A percentile compares a stretch with the other conserved stretches of the same genome.
Conservation (phyloP, 2,113 vertebrate genomes). For the Oncorhynchus tshawytscha region DNA sequence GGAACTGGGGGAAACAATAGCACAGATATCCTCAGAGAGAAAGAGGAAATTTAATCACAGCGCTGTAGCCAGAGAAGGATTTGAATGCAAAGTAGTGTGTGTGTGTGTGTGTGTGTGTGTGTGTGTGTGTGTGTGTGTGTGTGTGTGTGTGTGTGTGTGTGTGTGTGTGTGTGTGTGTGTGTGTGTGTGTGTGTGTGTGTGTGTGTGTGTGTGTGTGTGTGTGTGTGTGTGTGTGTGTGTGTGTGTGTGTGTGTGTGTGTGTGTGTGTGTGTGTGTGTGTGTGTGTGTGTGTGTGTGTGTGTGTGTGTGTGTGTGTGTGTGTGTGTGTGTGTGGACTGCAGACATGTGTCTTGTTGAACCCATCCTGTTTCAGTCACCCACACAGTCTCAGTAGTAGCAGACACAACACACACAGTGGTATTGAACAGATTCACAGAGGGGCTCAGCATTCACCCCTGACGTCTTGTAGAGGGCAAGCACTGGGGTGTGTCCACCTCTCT, state of each 20-base stretch:
- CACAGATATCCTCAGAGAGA: slow-evolving; percentile 63
- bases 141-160: not conserved
- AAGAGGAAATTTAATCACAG: slow-evolving; percentile 65
- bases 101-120: not conserved
- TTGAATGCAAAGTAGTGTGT: slow-evolving; percentile 61
- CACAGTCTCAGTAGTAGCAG: slow-evolving; percentile 12
- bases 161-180: not conserved
- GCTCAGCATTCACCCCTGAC: slow-evolving; percentile 1
- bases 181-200: not conserved
- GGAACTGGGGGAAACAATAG: slow-evolving; percentile 65
- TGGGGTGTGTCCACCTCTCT: slow-evolving; percentile 33
- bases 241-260: not conserved
- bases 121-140: not conserved
- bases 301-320: not conserved
- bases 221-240: not conserved
- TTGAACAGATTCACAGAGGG: not conserved
- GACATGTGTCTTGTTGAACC: slow-evolving; percentile 16
- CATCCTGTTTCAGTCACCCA: not conserved
- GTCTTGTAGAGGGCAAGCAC: slow-evolving; percentile 33
- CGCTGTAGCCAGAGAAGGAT: slow-evolving; percentile 57
- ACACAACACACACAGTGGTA: not conserved
- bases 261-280: not conserved
- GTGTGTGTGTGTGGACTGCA: not conserved
- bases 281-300: not conserved
- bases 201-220: not conserved